These are phyloP conservation scores for Apostichopus japonicus DNA, from an alignment of 35 echinoderm and acorn worm genomes.

Conservation along the genomic window DNA sequence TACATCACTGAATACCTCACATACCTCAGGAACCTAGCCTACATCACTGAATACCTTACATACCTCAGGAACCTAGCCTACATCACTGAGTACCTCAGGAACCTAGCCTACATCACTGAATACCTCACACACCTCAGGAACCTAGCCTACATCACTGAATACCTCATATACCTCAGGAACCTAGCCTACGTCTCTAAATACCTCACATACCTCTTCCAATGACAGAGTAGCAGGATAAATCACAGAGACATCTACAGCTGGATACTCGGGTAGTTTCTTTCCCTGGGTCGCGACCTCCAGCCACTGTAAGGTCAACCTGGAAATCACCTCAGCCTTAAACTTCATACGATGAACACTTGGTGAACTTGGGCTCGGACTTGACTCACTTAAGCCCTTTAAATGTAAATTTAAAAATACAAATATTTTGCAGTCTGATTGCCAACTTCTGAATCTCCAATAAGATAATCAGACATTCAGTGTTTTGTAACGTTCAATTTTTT, in stretches of 20 bases:
- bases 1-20: no score
- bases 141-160: no score
- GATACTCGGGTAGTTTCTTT: conserved; percentile 54
- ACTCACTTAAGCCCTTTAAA: conserved; percentile 25
- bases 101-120: no score
- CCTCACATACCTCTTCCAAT: conserved; percentile 66
- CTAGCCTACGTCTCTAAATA: not conserved
- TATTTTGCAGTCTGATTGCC: not conserved
- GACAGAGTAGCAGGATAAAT: conserved; percentile 74
- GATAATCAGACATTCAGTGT: no score
- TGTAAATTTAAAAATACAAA: not conserved
- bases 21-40: not conserved
- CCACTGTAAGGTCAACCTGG: conserved; percentile 72
- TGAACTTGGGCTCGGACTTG: not conserved
- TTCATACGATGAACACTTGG: conserved; percentile 31
- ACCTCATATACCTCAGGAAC: not conserved
- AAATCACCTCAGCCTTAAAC: conserved; percentile 60
- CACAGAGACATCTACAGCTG: conserved; percentile 72
- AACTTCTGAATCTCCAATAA: no score
- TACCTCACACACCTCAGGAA: no score
- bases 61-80: conserved; percentile 47
- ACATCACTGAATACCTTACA: not conserved
- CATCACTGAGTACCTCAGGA: no score
- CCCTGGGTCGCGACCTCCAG: conserved; percentile 58
- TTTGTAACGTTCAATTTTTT: no score